These are phyloP conservation scores for Hydractinia echinata DNA, from an alignment of 30 jellyfish, hydroid and myxozoan species.

Conservation along the genomic window DNA sequence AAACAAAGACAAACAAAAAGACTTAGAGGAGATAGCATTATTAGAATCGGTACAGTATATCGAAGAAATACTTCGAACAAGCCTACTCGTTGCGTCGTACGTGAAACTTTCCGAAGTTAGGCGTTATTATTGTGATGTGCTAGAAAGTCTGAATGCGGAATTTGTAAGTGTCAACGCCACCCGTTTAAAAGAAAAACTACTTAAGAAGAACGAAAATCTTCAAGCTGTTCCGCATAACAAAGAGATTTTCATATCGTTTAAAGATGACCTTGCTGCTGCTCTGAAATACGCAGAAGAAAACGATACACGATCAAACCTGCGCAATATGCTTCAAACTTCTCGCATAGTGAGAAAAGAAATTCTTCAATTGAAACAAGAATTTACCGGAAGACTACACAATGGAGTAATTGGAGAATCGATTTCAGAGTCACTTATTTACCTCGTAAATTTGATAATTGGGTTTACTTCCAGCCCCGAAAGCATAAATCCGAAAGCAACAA, in stretches of 20 bases:
- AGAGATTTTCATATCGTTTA: background rate
- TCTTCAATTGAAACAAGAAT: background rate
- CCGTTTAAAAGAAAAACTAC: background rate
- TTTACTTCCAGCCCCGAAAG: background rate
- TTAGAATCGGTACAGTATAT: background rate
- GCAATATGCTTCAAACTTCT: background rate
- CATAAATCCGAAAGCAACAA: background rate
- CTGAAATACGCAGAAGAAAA: background rate
- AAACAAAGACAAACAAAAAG: background rate
- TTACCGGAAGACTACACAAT: background rate
- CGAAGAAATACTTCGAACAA: background rate
- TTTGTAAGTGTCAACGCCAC: background rate
- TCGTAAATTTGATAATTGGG: background rate
- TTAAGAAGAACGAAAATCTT: background rate
- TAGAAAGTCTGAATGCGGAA: background rate
- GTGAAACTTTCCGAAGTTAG: background rate
- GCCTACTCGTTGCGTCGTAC: background rate
- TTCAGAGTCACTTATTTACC: background rate
- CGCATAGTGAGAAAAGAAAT: background rate
- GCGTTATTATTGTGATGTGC: background rate
- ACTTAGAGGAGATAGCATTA: background rate
- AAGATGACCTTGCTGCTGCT: conserved; percentile 4
- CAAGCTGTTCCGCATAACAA: background rate
- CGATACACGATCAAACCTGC: background rate
- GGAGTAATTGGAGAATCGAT: too few species aligned